Base-by-base conservation (phyloP, 30 jellyfish, hydroid and myxozoan species). In the Hydractinia echinata region DNA sequence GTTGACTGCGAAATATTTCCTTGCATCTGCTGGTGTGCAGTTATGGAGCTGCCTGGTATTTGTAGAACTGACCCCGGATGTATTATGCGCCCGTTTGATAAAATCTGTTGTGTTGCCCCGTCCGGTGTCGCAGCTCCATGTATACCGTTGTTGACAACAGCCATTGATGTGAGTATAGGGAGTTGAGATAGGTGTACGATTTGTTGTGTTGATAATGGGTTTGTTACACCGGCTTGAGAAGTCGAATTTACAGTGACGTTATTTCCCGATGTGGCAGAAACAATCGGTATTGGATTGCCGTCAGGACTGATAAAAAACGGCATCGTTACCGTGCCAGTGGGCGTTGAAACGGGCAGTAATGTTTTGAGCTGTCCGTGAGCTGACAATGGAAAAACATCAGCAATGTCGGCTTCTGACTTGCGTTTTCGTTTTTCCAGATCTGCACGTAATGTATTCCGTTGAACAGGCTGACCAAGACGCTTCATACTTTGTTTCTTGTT, bases 281-380 rank as follows among this genome's bases (percentile, higher is more conserved):
- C 96, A 44, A 93, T 87, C 8, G 99, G 79, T 58, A 93, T 76
- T 11, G 80, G 84, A 50, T 54, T 66, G 18, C 96, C 95, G 71
- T 93, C 99, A 81, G 87, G 99, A 80, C 93, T 93, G 21, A 93
- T 51, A 55, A 87, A 82, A 48, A 93, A 93, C 30, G 99, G 99
- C 74, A 93, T 48, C 21, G 90, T 82, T 55, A 93, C 90, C 53
- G 91, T 81, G 8, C 95, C 97, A 5, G 95, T 15, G n/a, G 96
- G 95, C 6, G 96, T 85, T 20, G 96, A 86, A 10, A 86, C 88
- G 10, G 97, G 87, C 16, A 80, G 21, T 13, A 60, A 80, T 5
- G 87, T 80, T 50, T 80, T 80, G 4, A 80, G 21, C 10, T 62
- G 72, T 3, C 70, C 70, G 72, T 62, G 67, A 6, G 30, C 15